A percentile compares a stretch with the other conserved stretches of the same genome.
Evolutionary conservation across 2,888 invertebrate genomes (phyloP).

Genomic region (Trissolcus brochymenae): DNA sequence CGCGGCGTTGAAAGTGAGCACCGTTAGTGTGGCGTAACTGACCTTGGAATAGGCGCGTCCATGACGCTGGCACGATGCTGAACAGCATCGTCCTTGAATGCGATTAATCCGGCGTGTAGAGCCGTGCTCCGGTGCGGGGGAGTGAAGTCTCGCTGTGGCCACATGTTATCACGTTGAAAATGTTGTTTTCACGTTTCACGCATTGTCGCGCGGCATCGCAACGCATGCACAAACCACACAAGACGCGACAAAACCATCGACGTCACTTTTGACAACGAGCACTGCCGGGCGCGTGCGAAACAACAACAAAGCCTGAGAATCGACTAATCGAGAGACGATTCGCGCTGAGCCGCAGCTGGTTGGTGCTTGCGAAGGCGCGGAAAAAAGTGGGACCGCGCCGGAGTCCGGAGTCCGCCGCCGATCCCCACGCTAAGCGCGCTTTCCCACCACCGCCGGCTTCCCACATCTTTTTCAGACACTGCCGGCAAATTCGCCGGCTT

Average conservation of each 20-base stretch:
- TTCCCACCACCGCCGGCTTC: slow-evolving; percentile 23
- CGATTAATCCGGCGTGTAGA: slow-evolving; percentile 48
- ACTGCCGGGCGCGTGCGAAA: slow-evolving; percentile 4
- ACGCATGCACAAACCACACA: not conserved
- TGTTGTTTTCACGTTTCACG: not conserved
- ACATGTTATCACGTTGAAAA: slow-evolving; percentile 43
- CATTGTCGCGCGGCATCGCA: not conserved
- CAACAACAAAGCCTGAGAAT: slow-evolving; percentile 24
- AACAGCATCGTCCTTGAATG: slow-evolving; percentile 57
- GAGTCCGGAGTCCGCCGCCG: slow-evolving; percentile 36
- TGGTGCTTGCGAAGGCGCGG: slow-evolving; percentile 29
- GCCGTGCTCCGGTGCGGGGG: slow-evolving; percentile 32
- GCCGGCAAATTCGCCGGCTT: no score
- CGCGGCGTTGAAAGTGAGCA: slow-evolving; percentile 16
- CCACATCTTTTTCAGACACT: slow-evolving; percentile 2
- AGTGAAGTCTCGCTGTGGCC: slow-evolving; percentile 48
- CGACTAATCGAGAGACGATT: slow-evolving; percentile 37
- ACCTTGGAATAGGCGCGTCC: slow-evolving; percentile 65
- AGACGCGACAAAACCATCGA: not conserved
- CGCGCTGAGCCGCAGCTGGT: slow-evolving; percentile 25
- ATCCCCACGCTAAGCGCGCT: slow-evolving; percentile 27
- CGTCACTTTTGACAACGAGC: not conserved
- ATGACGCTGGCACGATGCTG: slow-evolving; percentile 54
- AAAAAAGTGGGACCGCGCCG: slow-evolving; percentile 27
- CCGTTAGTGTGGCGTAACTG: slow-evolving; percentile 60